These are phyloP conservation scores for Arrhopalites spinosus DNA, from an alignment of 2,888 invertebrate species.

Conservation along the genomic window DNA sequence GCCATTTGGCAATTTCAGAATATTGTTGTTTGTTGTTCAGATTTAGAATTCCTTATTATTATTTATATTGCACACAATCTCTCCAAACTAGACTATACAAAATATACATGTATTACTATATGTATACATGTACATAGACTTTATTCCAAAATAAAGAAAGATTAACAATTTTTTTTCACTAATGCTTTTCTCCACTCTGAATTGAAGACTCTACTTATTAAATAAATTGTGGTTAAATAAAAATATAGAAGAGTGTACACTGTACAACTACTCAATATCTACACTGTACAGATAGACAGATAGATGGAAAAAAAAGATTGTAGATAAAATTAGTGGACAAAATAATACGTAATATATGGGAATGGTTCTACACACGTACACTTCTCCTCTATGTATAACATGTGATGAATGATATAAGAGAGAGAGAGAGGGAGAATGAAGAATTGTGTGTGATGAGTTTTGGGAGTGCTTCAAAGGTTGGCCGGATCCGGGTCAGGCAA, in stretches of 20 bases:
- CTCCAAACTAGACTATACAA: background rate
- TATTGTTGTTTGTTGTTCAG: constrained; percentile 9
- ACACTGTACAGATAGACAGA: too few species aligned
- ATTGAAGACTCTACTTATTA: too few species aligned
- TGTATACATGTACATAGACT: background rate
- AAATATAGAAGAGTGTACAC: too few species aligned
- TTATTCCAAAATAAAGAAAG: too few species aligned
- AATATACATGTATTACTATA: background rate
- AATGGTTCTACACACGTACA: too few species aligned
- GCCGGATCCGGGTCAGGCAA: constrained; percentile 49
- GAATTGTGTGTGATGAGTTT: constrained; percentile 27
- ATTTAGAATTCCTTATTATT: too few species aligned
- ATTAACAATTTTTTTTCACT: too few species aligned
- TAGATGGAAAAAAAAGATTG: background rate
- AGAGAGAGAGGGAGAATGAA: background rate
- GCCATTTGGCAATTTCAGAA: background rate
- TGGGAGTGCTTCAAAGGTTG: constrained; percentile 42
- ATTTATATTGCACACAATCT: background rate
- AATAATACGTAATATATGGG: background rate
- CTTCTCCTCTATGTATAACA: too few species aligned
- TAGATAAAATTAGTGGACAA: background rate
- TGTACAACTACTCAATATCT: too few species aligned
- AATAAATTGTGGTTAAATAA: too few species aligned
- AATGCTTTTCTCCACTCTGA: too few species aligned
- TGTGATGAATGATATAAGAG: background rate